Conservation (phyloP, 2,113 vertebrate genomes). For the Delphinapterus leucas region DNA sequence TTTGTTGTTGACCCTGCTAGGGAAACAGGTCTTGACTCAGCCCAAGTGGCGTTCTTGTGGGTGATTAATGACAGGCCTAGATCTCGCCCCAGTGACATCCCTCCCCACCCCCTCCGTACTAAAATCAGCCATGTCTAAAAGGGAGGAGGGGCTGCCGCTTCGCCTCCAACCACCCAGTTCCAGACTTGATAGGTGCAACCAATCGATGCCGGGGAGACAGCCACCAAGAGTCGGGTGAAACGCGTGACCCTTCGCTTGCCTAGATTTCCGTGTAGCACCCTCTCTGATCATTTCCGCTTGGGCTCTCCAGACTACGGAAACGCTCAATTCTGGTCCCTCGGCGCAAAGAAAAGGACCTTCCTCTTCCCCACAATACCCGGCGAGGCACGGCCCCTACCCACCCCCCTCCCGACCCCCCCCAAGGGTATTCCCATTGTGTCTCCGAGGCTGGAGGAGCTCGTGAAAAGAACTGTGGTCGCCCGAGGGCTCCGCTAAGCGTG, state of each 20-base stretch:
- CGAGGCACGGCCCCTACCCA: background rate
- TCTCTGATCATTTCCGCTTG: slow-evolving; percentile 56
- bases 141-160: slow-evolving; percentile 67
- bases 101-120: slow-evolving; percentile 34
- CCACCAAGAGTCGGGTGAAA: background rate
- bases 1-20: slow-evolving; percentile 80
- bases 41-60: slow-evolving; percentile 76
- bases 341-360: background rate
- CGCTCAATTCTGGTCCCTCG: background rate
- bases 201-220: background rate
- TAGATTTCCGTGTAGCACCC: background rate
- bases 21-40: slow-evolving; percentile 74
- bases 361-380: background rate
- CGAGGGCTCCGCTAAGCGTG: background rate
- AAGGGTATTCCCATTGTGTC: slow-evolving; percentile 77
- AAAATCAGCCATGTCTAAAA: slow-evolving; percentile 51
- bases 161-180: slow-evolving; percentile 47
- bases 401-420: background rate
- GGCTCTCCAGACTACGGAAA: slow-evolving; percentile 16
- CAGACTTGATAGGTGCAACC: slow-evolving; percentile 69
- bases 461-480: background rate
- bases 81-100: slow-evolving; percentile 69
- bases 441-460: background rate
- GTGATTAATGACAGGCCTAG: slow-evolving; percentile 83
- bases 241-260: background rate